A percentile compares a stretch with the other conserved stretches of the same genome.
Conservation (phyloP, 2,113 vertebrate genomes). For the Bufo bufo region DNA sequence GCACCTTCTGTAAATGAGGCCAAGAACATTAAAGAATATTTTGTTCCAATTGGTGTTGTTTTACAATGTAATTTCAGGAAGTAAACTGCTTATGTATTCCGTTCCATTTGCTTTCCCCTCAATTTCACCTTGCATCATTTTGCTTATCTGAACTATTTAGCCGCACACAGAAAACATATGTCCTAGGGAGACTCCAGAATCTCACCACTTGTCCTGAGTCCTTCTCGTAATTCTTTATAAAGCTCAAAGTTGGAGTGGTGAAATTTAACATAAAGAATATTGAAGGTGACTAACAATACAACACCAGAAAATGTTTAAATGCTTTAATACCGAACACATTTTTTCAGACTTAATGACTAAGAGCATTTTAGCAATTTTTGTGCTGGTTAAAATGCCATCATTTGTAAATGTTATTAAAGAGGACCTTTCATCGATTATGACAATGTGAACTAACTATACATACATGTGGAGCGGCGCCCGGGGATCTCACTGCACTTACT, state of each 20-base stretch:
- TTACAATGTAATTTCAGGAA: conserved; percentile 41
- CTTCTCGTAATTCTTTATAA: conserved; percentile 46
- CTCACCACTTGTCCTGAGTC: conserved; percentile 9
- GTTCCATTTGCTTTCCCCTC: conserved; percentile 54
- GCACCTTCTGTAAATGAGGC: conserved; percentile 37
- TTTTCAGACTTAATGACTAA: neutral
- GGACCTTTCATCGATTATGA: too few relatives aligned
- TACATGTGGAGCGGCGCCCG: too few relatives aligned
- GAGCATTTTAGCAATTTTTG: neutral
- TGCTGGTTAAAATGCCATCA: neutral
- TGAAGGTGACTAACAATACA: conserved; percentile 13
- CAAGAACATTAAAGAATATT: conserved; percentile 36
- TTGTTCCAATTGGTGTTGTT: conserved; percentile 49
- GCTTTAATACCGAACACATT: neutral
- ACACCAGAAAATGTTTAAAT: neutral
- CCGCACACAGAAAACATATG: conserved; percentile 33
- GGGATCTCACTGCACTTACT: too few relatives aligned
- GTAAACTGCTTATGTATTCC: conserved; percentile 56
- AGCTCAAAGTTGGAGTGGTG: conserved; percentile 45
- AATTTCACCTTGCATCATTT: conserved; percentile 56
- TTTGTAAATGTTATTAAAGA: neutral
- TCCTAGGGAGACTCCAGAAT: conserved; percentile 10
- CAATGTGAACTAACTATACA: too few relatives aligned
- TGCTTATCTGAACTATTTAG: conserved; percentile 40
- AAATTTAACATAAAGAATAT: conserved; percentile 47